These are phyloP conservation scores for Carettochelys insculpta DNA, from an alignment of 2,113 vertebrate species.

Conservation along the genomic window DNA sequence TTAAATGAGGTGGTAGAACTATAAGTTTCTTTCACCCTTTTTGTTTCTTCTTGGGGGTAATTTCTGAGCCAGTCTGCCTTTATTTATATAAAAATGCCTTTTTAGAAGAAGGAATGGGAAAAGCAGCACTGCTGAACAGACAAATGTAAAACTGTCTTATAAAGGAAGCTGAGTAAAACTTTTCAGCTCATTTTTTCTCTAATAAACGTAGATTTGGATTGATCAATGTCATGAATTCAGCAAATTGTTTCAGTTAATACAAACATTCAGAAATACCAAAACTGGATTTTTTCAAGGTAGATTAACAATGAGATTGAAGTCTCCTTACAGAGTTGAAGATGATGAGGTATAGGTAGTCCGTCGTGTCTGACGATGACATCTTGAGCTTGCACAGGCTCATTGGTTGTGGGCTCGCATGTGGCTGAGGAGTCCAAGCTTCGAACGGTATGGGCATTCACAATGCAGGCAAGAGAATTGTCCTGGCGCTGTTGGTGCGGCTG, in stretches of 20 bases:
- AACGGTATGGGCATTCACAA: too few species aligned
- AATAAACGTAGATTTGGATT: background rate
- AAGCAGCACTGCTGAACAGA: background rate
- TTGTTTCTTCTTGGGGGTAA: background rate
- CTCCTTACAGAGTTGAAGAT: too few species aligned
- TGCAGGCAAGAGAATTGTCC: too few species aligned
- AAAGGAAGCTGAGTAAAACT: background rate
- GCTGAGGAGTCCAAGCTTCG: too few species aligned
- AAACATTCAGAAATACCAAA: background rate
- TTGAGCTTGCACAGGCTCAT: too few species aligned
- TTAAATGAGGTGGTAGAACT: background rate
- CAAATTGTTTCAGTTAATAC: background rate
- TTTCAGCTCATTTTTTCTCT: background rate
- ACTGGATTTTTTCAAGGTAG: background rate
- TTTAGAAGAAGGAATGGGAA: background rate
- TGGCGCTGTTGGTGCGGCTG: too few species aligned
- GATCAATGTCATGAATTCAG: background rate
- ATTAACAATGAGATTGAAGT: background rate
- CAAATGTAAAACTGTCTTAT: background rate
- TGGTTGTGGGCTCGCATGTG: too few species aligned
- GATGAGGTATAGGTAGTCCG: too few species aligned
- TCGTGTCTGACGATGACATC: too few species aligned
- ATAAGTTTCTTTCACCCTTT: slow-evolving; percentile 47
- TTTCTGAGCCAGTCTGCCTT: background rate
- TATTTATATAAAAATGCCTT: background rate